These are phyloP conservation scores for Caenorhabditis plicata DNA, from an alignment of 2,888 invertebrate species.

Conservation along the genomic window DNA sequence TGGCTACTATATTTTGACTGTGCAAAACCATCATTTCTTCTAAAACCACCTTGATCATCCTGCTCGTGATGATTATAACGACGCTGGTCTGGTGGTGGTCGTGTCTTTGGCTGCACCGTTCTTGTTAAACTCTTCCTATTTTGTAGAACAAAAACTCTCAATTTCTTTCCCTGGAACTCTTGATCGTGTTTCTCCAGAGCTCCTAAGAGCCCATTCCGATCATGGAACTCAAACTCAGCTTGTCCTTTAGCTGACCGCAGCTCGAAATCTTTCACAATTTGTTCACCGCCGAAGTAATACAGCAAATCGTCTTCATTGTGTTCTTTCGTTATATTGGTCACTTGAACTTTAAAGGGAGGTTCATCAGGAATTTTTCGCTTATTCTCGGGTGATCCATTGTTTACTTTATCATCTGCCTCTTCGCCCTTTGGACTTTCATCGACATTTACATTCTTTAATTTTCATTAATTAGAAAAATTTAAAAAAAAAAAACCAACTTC, in stretches of 20 bases:
- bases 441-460: neutral
- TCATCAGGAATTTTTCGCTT: conserved; percentile 10
- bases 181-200: conserved; percentile 6
- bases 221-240: conserved; percentile 18
- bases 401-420: conserved; percentile 8
- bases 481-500: conserved; percentile 5
- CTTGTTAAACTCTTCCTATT: conserved; percentile 9
- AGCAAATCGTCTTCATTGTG: conserved; percentile 24
- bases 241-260: conserved; percentile 9
- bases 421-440: neutral
- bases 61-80: neutral
- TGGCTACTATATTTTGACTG: conserved; percentile 30
- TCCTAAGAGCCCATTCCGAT: conserved; percentile 1
- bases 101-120: conserved; percentile 5
- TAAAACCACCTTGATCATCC: neutral
- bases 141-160: conserved; percentile 12
- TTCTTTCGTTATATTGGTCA: conserved; percentile 14
- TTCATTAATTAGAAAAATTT: neutral
- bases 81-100: conserved; percentile 1
- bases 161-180: conserved; percentile 10
- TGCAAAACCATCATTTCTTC: too few species aligned
- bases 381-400: conserved; percentile 9
- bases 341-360: conserved; percentile 18
- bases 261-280: conserved; percentile 3
- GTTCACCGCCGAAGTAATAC: conserved; percentile 24